phyloP scores from a whole-genome alignment of 1,140 invertebrate genomes.

The Apocrypta bakeri region DNA sequence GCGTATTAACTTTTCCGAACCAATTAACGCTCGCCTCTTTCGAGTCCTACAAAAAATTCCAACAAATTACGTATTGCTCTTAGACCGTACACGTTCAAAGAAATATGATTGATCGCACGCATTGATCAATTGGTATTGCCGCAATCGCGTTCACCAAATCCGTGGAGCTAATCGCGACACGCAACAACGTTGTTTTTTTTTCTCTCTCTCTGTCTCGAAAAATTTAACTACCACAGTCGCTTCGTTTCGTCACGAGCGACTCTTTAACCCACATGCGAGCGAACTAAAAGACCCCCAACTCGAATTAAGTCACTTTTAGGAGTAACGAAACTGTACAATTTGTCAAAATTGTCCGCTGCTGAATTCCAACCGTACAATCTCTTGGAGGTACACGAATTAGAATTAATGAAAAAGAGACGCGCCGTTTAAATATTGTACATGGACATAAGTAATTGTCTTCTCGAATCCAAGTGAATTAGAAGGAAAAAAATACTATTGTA shows the following conservation, averaged over 20 bases:
- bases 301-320: background rate
- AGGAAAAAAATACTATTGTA: slow-evolving; percentile 22
- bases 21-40: no score
- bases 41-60: no score
- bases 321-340: background rate
- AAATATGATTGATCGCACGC: no score
- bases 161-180: background rate
- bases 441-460: slow-evolving; percentile 14
- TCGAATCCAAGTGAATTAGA: slow-evolving; percentile 35
- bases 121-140: no score
- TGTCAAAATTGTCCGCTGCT: background rate
- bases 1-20: no score
- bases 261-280: no score
- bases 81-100: no score
- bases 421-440: background rate
- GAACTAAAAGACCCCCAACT: background rate
- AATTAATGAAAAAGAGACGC: slow-evolving; percentile 27
- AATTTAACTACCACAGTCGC: no score
- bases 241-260: no score
- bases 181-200: no score
- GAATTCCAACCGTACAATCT: slow-evolving; percentile 12
- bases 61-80: no score
- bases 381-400: background rate
- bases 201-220: no score
- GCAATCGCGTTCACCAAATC: background rate